These are phyloP conservation scores for Saxidomus purpurata DNA, from an alignment of 1,140 invertebrate species.

Conservation along the genomic window DNA sequence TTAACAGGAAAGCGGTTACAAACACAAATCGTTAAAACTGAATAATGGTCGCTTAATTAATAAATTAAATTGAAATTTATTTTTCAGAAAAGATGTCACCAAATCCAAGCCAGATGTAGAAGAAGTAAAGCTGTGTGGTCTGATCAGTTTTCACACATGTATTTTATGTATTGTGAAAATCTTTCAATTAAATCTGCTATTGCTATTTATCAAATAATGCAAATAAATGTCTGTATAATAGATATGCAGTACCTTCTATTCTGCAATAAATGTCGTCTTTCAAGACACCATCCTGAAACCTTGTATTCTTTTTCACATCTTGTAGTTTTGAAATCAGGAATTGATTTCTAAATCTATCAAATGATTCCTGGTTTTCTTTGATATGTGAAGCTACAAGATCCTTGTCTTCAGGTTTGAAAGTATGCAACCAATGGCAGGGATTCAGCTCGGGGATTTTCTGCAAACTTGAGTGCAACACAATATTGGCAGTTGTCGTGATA, in stretches of 20 bases:
- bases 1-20: too few species aligned
- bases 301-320: neutral
- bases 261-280: neutral
- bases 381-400: neutral
- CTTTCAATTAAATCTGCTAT: too few species aligned
- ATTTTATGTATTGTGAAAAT: too few species aligned
- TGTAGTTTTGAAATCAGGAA: neutral
- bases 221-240: neutral
- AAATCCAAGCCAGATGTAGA: too few species aligned
- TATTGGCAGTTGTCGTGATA: neutral
- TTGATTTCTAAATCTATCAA: neutral
- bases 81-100: too few species aligned
- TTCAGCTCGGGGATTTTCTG: neutral
- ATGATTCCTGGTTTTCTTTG: neutral
- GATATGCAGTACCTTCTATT: neutral
- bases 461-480: neutral
- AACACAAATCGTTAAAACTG: too few species aligned
- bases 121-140: too few species aligned
- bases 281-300: neutral
- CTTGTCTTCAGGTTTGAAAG: neutral
- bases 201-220: too few species aligned
- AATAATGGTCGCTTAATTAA: too few species aligned
- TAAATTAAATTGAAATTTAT: too few species aligned
- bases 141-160: too few species aligned
- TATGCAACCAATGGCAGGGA: neutral